Evolutionary conservation across 2,888 invertebrate species (phyloP).

Genomic region (Leptura quadrifasciata): DNA sequence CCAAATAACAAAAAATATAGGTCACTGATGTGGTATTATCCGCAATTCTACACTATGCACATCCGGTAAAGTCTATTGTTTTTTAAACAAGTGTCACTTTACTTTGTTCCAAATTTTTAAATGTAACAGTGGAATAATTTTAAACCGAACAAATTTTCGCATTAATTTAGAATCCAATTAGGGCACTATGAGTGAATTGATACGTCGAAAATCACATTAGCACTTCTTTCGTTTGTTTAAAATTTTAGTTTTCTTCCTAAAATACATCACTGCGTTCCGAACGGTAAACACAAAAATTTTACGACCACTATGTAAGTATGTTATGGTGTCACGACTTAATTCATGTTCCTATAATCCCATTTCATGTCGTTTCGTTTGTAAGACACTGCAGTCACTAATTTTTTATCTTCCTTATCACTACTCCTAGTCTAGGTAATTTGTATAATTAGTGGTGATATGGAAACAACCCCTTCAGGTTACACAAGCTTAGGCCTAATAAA

Average conservation of each 20-base stretch:
- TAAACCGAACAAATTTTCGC: constrained; percentile 35
- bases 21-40: constrained; percentile 68
- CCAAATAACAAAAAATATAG: constrained; percentile 62
- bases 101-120: constrained; percentile 54
- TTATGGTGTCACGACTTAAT: constrained; percentile 66
- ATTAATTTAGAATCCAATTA: constrained; percentile 42
- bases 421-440: neutral
- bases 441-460: neutral
- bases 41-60: constrained; percentile 66
- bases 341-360: constrained; percentile 41
- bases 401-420: neutral
- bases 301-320: constrained; percentile 61
- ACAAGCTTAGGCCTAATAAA: neutral
- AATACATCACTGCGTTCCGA: constrained; percentile 62
- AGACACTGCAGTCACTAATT: constrained; percentile 24
- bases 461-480: constrained; percentile 34
- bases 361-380: constrained; percentile 10
- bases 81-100: constrained; percentile 62
- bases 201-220: constrained; percentile 45
- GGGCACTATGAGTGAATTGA: constrained; percentile 24
- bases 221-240: constrained; percentile 64
- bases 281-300: constrained; percentile 41
- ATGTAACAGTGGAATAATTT: constrained; percentile 41
- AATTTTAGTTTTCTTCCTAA: constrained; percentile 62
- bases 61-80: constrained; percentile 65